Evolutionary conservation across 2,797 vertebrate genomes (phyloP), one percentile per base, ranked within the genome.

Genomic region (Acanthurus tractus): DNA sequence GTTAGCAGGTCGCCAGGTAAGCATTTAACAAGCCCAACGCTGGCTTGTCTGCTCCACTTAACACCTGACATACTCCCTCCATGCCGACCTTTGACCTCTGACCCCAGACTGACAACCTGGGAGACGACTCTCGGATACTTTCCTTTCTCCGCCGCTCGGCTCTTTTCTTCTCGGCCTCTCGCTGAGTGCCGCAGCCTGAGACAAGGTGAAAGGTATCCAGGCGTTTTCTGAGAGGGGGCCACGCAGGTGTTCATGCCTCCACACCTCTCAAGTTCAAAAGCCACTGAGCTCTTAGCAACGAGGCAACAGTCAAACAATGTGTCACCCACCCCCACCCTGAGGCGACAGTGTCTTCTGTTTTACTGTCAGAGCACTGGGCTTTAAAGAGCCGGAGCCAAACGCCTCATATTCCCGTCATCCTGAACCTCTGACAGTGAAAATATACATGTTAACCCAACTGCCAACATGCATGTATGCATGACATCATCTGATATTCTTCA

Each of bases 181-280:
- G 52, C 76, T 93, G 90, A 93, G 92, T 92, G 91, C 90, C 70
- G 72, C 86, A 66, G 86, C 88, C 86, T 80, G 91, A 93, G 90
- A 88, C 85, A 49, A 85, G 91, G 88, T 93, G 91, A 93, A 94
- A 94, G 93, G 90, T 86, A 94, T 94, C 89, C 82, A 78, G 84
- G 82, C 82, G 14, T 75, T 87, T 78, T 74, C 59, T 52, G 71
- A 53, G 69, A 61, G 74, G 79, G 85, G 78, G 82, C 13, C 44
- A 25, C 70, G 57, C 94, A 96, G 95, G 95, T 96, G 95, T 95
- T 95, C 94, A 88, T 91, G 86, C 86, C 92, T 94, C 76, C 81
- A 88, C 93, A 90, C 93, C 90, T 94, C 93, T 94, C 93, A 95
- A 94, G 94, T 95, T 96, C 95, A 96, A 95, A 95, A 93, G 90